Evolutionary conservation across 2,113 vertebrate genomes (phyloP).

Genomic region (Myiozetetes cayanensis): DNA sequence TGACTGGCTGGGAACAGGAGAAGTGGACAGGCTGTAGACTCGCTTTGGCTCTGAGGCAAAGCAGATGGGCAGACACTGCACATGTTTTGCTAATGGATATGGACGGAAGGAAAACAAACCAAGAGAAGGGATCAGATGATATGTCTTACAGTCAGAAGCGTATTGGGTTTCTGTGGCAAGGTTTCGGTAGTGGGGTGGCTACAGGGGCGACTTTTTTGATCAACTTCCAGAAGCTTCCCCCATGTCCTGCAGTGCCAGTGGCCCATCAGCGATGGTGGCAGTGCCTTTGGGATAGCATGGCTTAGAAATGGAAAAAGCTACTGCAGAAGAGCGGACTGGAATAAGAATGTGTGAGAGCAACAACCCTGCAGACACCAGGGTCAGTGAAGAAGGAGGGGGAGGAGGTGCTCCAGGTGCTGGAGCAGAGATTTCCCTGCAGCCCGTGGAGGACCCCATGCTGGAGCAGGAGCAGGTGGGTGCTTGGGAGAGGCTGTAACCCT

Average conservation of each 20-base stretch:
- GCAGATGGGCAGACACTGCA: background rate
- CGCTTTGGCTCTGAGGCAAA: background rate
- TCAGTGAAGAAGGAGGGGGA: background rate
- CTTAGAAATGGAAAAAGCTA: rapidly evolving
- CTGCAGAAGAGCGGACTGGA: background rate
- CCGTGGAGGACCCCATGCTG: rapidly evolving
- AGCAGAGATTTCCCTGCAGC: background rate
- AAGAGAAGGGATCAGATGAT: background rate
- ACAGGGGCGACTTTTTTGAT: background rate
- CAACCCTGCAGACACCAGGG: background rate
- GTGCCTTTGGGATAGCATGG: background rate
- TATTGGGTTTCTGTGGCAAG: background rate
- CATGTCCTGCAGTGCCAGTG: background rate
- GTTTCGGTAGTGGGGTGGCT: rapidly evolving
- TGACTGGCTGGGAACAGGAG: background rate
- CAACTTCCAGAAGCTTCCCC: background rate
- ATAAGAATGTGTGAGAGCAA: background rate
- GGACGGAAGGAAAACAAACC: background rate
- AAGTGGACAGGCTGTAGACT: background rate
- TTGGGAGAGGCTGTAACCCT: background rate
- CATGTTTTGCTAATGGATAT: background rate
- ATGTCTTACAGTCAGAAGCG: background rate
- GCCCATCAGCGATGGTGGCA: background rate
- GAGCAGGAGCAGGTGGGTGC: background rate
- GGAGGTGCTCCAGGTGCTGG: rapidly evolving